Conservation (phyloP, 2,797 vertebrate species). For the Phoeniculus purpureus region DNA sequence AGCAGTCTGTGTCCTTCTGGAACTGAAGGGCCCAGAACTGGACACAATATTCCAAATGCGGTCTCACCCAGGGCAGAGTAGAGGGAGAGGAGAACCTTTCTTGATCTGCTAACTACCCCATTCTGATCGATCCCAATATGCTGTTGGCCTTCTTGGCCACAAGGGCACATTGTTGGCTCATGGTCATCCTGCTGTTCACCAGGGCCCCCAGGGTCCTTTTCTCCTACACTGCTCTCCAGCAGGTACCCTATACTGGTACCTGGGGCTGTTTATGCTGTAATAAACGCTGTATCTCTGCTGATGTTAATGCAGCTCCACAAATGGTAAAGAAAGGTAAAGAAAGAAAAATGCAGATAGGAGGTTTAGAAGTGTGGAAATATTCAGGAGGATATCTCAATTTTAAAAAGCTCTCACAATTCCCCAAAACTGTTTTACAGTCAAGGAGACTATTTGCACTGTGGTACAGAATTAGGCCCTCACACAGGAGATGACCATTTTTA, state of each 20-base stretch:
- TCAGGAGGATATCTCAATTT: not conserved
- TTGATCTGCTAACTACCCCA: too few relatives aligned
- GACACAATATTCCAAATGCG: too few relatives aligned
- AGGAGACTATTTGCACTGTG: not conserved
- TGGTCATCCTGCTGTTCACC: too few relatives aligned
- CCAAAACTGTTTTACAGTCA: not conserved
- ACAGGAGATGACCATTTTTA: not conserved
- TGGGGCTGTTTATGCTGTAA: not conserved
- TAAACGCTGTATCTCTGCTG: not conserved
- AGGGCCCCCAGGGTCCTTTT: too few relatives aligned
- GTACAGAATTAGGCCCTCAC: not conserved
- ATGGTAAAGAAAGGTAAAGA: not conserved
- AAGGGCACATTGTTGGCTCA: too few relatives aligned
- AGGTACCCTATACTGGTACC: fast-evolving
- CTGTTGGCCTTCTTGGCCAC: too few relatives aligned
- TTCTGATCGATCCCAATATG: too few relatives aligned
- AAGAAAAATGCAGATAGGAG: not conserved
- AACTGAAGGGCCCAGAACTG: too few relatives aligned
- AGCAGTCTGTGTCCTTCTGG: too few relatives aligned
- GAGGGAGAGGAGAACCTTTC: too few relatives aligned
- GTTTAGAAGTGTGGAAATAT: not conserved
- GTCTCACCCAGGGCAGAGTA: too few relatives aligned
- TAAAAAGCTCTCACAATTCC: not conserved
- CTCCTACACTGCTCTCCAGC: too few relatives aligned
- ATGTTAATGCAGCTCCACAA: not conserved